phyloP scores from a whole-genome alignment of 2,113 vertebrate species.

The Hippocampus abdominalis region DNA sequence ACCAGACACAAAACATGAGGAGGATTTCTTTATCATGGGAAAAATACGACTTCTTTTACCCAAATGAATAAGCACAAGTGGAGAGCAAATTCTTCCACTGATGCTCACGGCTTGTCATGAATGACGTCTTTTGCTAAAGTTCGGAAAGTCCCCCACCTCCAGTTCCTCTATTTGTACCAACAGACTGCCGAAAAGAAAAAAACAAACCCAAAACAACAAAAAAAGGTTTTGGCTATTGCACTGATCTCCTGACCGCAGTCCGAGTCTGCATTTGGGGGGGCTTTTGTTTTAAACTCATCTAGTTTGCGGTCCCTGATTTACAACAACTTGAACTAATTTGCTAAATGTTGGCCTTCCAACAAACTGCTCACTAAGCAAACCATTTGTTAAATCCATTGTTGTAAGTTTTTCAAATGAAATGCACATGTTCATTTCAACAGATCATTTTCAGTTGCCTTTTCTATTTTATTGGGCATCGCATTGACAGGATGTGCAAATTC shows the following conservation, averaged over 20 bases:
- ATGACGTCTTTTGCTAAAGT: constrained; percentile 34
- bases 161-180: constrained; percentile 62
- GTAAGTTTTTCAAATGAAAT: too few relatives aligned
- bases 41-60: constrained; percentile 11
- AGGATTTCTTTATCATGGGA: constrained; percentile 15
- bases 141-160: constrained; percentile 46
- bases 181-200: constrained; percentile 13
- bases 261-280: background rate
- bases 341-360: too few relatives aligned
- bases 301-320: background rate
- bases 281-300: background rate
- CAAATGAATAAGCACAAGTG: constrained; percentile 40
- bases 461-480: too few relatives aligned
- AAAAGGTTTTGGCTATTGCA: background rate
- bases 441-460: too few relatives aligned
- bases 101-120: constrained; percentile 33
- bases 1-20: constrained; percentile 1
- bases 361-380: too few relatives aligned
- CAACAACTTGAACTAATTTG: too few relatives aligned
- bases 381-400: too few relatives aligned
- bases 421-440: too few relatives aligned
- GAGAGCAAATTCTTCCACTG: constrained; percentile 28
- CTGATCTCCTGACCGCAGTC: constrained; percentile 25
- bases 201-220: constrained; percentile 22
- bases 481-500: too few relatives aligned